Percentiles rank a stretch among this genome's conserved stretches.
Conservation (phyloP, 2,113 vertebrate genomes). For the Thermophis baileyi region DNA sequence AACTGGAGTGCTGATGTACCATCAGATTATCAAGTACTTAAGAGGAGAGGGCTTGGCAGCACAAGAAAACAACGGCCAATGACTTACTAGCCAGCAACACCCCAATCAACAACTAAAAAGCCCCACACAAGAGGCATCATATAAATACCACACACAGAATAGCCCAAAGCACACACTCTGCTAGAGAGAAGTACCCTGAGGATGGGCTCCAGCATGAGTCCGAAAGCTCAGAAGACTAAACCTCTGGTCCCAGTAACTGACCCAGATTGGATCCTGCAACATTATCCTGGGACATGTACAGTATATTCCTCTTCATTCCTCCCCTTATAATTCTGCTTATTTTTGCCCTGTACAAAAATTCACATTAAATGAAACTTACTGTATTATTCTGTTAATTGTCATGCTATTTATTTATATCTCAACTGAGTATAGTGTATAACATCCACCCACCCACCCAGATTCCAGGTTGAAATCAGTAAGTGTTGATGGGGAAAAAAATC, state of each 20-base stretch:
- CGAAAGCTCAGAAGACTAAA: not conserved
- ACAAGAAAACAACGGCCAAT: not conserved
- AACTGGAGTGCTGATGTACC: not conserved
- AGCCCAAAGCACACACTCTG: not conserved
- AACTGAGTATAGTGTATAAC: not conserved
- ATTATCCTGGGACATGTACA: not conserved
- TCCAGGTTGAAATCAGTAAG: not conserved
- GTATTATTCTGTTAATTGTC: not conserved
- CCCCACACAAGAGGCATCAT: not conserved
- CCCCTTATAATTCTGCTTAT: not conserved
- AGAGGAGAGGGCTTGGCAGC: not conserved
- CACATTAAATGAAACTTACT: not conserved
- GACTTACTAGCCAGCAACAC: not conserved
- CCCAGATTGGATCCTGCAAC: not conserved
- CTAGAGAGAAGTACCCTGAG: not conserved
- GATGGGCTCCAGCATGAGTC: not conserved
- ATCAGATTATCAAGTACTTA: not conserved
- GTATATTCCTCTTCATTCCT: not conserved
- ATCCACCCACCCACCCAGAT: rapidly evolving
- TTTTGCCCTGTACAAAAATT: not conserved
- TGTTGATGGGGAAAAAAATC: not conserved
- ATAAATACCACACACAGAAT: not conserved
- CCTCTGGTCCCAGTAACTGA: not conserved
- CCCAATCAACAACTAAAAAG: not conserved
- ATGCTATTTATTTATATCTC: not conserved